Base-by-base conservation (phyloP, 1,140 invertebrate genomes). In the Plutomurus gul region DNA sequence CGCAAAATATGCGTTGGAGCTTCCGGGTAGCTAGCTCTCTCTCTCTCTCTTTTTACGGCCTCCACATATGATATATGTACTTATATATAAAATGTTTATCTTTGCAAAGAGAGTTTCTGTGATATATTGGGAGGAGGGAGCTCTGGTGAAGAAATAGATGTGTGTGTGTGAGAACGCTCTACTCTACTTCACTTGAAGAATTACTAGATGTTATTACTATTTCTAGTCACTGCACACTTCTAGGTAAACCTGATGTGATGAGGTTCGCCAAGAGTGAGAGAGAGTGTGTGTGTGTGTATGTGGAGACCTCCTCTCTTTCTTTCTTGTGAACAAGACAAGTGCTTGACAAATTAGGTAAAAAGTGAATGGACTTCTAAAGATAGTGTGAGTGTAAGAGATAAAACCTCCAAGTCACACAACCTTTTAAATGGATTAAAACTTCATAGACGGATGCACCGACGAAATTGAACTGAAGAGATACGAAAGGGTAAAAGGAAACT, bases 341-440 rank as follows among this genome's bases (percentile, higher is more conserved):
- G 16, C 39, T 74, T 74, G 72, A 74, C 72, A 74, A 74, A 74
- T 74, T 74, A 74, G 27, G 43, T 43, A 74, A 43, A 74, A 43
- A n/a, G 27, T 47, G 40, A 47, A 47, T 10, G 49, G 7, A 56
- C 49, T 39, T 33, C 36, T 72, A 22, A 8, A 37, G 22, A n/a
- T 72, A 27, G 70, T 22, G 36, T 72, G 36, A 71, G 22, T 39
- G 65, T 7, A 40, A 22, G 47, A 25, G 65, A 40, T 39, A 71
- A 27, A 39, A 33, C 25, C 22, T n/a, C 25, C 22, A 60, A 60
- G 51, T 60, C 16, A 40, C 40, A 27, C 25, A 71, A 71, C 72
- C 72, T 74, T 74, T 74, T 74, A 74, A 74, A 43, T 74, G 72
- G 43, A 74, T 74, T 74, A 74, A 74, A 74, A 74, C 65, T 71